Conservation (phyloP, 1,140 invertebrate species). For the Penaeus indicus region DNA sequence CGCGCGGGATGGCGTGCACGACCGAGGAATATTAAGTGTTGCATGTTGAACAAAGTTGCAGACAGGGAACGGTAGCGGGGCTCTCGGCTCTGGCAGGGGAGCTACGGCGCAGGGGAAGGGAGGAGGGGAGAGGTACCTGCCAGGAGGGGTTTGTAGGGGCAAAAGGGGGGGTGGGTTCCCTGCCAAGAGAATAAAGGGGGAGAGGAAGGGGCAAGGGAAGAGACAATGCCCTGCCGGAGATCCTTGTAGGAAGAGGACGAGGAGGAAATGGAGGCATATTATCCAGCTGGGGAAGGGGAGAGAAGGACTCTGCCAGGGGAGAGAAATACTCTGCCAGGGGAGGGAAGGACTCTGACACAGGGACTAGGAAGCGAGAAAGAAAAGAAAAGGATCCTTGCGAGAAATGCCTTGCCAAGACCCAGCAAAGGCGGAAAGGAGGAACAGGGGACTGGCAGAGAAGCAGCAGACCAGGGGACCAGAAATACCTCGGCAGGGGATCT, state of each 20-base stretch:
- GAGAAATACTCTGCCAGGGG: not conserved
- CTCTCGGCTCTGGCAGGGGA: not conserved
- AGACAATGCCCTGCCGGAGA: not conserved
- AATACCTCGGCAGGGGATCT: not conserved
- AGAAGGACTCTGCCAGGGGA: not conserved
- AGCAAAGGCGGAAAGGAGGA: not conserved
- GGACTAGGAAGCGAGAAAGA: no score
- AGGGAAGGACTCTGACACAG: no score
- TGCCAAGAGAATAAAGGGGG: not conserved
- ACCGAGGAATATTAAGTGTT: slow-evolving; percentile 44
- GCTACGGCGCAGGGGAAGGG: not conserved
- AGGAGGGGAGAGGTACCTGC: no score
- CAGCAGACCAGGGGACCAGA: no score
- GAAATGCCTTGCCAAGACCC: no score
- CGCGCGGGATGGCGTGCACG: slow-evolving; percentile 45
- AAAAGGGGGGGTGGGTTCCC: not conserved
- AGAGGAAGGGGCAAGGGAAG: not conserved
- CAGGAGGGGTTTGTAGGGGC: no score
- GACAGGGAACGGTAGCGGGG: slow-evolving; percentile 56
- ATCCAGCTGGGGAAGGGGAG: not conserved
- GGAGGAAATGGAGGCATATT: not conserved
- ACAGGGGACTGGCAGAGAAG: not conserved
- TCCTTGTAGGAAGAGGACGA: not conserved
- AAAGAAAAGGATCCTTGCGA: no score
- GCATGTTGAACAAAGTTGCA: slow-evolving; percentile 48